phyloP scores from a whole-genome alignment of 2,888 invertebrate genomes.

The Gryllus longicercus region DNA sequence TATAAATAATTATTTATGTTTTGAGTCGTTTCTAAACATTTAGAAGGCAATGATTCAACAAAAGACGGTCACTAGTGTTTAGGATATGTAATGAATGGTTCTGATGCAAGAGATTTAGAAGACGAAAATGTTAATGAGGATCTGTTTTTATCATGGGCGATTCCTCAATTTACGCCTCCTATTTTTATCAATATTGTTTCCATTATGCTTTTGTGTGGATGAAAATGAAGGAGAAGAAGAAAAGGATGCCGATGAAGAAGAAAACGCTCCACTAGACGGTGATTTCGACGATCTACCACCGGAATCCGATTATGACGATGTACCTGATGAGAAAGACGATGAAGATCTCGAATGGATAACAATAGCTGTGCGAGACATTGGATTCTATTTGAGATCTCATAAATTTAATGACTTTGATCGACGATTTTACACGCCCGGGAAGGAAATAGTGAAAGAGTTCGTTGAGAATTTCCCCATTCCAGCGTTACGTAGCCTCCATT shows the following conservation, averaged over 20 bases:
- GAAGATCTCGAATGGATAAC: constrained; percentile 45
- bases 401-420: constrained; percentile 65
- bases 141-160: too few species aligned
- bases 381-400: constrained; percentile 59
- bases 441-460: constrained; percentile 40
- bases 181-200: too few species aligned
- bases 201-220: too few species aligned
- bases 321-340: background rate
- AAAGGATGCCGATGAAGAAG: background rate
- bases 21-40: too few species aligned
- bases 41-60: too few species aligned
- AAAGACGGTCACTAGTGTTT: too few species aligned
- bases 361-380: constrained; percentile 55
- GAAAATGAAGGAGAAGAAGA: background rate
- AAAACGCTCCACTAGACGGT: background rate
- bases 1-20: too few species aligned
- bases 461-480: constrained; percentile 55
- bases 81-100: too few species aligned
- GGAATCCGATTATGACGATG: constrained; percentile 24
- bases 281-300: constrained; percentile 32
- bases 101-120: too few species aligned
- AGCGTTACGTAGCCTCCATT: constrained; percentile 56
- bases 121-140: too few species aligned
- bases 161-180: too few species aligned
- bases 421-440: constrained; percentile 48